Evolutionary conservation across 2,113 vertebrate species (phyloP).

Genomic region (Malurus elegans): DNA sequence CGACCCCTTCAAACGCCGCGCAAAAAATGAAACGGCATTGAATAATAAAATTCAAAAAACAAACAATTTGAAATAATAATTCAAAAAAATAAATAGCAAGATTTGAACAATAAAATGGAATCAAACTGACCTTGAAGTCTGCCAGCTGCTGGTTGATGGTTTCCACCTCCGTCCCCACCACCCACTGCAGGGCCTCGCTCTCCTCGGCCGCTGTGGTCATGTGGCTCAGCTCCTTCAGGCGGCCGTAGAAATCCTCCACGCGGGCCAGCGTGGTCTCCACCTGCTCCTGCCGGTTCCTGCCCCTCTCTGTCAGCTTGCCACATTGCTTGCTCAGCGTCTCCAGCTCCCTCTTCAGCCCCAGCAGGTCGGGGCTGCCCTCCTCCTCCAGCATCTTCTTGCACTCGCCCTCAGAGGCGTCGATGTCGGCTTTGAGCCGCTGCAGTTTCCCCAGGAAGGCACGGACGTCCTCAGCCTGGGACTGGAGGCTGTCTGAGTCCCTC

Average conservation of each 20-base stretch:
- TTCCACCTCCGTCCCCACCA: constrained; percentile 93
- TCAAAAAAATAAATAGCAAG: no score
- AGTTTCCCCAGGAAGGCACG: constrained; percentile 83
- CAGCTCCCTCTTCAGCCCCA: constrained; percentile 89
- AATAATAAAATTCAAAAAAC: no score
- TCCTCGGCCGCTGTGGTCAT: constrained; percentile 84
- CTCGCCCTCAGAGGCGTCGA: constrained; percentile 82
- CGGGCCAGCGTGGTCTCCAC: constrained; percentile 80
- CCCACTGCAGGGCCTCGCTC: constrained; percentile 81
- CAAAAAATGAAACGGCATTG: no score
- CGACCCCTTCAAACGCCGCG: neutral
- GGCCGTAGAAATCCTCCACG: constrained; percentile 87
- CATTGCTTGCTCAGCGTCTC: constrained; percentile 93
- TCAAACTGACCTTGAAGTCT: constrained; percentile 88
- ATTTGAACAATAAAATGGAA: neutral
- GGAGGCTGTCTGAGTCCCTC: constrained; percentile 89
- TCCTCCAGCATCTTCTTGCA: constrained; percentile 88
- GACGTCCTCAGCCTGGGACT: constrained; percentile 90
- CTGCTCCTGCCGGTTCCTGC: constrained; percentile 82
- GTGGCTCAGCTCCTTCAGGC: constrained; percentile 81
- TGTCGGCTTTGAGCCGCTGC: constrained; percentile 77
- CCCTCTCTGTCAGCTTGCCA: constrained; percentile 87
- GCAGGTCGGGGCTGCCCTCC: constrained; percentile 90
- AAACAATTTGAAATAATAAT: no score
- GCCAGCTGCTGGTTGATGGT: constrained; percentile 91